Evolutionary conservation across 2,888 invertebrate genomes (phyloP).

Genomic region (Criorhina ranunculi): DNA sequence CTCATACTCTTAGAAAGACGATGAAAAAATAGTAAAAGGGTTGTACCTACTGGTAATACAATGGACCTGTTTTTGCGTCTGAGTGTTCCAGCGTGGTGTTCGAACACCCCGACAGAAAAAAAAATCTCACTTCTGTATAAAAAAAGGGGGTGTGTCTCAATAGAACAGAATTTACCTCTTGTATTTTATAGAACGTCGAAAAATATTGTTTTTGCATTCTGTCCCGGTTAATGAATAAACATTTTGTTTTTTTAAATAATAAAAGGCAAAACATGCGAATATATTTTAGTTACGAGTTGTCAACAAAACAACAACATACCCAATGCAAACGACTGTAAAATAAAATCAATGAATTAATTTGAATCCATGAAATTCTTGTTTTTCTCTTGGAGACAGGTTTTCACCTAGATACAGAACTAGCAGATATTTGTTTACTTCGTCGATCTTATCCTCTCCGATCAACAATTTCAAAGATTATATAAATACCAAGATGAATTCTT

Average conservation of each 20-base stretch:
- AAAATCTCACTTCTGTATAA: too few species aligned
- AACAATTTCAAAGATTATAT: conserved; percentile 59
- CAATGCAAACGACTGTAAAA: conserved; percentile 1
- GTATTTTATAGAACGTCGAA: too few species aligned
- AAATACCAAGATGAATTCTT: conserved; percentile 56
- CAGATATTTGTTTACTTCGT: conserved; percentile 58
- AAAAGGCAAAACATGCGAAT: conserved; percentile 2
- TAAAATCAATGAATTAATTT: conserved; percentile 38
- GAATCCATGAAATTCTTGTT: conserved; percentile 59
- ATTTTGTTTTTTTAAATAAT: background rate
- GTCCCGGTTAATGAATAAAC: background rate
- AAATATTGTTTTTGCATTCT: too few species aligned
- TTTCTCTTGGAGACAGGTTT: conserved; percentile 57
- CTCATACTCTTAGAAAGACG: too few species aligned
- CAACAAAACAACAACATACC: conserved; percentile 24
- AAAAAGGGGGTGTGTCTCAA: too few species aligned
- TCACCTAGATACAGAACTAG: conserved; percentile 14
- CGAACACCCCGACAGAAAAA: too few species aligned
- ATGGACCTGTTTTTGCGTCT: too few species aligned
- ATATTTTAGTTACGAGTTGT: conserved; percentile 12
- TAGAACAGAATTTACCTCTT: too few species aligned
- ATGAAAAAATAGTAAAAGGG: too few species aligned
- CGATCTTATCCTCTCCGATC: conserved; percentile 22
- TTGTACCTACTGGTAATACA: too few species aligned
- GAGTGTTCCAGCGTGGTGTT: too few species aligned